Evolutionary conservation across 2,797 vertebrate species (phyloP).

Genomic region (Heteromormyrus szaboi): DNA sequence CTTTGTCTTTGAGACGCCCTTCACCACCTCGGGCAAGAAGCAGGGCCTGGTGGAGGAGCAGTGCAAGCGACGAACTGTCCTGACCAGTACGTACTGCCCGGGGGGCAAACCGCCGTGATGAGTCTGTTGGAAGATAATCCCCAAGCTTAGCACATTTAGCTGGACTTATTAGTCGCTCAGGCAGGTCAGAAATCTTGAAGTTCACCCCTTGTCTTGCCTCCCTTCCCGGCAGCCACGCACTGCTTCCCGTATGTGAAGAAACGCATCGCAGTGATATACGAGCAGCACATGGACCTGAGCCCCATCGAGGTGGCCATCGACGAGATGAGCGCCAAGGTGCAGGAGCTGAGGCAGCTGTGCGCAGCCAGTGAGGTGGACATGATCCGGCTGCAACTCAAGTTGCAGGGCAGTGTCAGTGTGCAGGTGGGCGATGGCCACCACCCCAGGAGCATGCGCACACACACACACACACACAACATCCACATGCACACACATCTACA

Average conservation of each 20-base stretch:
- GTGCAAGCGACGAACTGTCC: conserved; percentile 83
- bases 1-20: conserved; percentile 95
- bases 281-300: conserved; percentile 91
- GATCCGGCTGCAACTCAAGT: conserved; percentile 92
- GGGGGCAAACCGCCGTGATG: not conserved
- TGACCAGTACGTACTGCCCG: conserved; percentile 74
- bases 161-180: not conserved
- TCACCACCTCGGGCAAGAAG: conserved; percentile 85
- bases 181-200: not conserved
- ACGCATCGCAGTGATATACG: conserved; percentile 93
- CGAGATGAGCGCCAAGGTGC: conserved; percentile 91
- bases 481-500: not conserved
- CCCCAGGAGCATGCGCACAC: not conserved
- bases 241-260: conserved; percentile 97
- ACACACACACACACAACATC: not conserved
- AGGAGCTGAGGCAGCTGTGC: conserved; percentile 80
- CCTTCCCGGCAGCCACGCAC: conserved; percentile 74
- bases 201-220: not conserved
- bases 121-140: not conserved
- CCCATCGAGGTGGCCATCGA: conserved; percentile 97
- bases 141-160: not conserved
- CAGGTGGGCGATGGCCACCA: conserved; percentile 61
- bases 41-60: conserved; percentile 93
- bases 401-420: conserved; percentile 89
- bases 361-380: conserved; percentile 87